phyloP scores from a whole-genome alignment of 1,140 invertebrate species.

The Argopecten irradians region DNA sequence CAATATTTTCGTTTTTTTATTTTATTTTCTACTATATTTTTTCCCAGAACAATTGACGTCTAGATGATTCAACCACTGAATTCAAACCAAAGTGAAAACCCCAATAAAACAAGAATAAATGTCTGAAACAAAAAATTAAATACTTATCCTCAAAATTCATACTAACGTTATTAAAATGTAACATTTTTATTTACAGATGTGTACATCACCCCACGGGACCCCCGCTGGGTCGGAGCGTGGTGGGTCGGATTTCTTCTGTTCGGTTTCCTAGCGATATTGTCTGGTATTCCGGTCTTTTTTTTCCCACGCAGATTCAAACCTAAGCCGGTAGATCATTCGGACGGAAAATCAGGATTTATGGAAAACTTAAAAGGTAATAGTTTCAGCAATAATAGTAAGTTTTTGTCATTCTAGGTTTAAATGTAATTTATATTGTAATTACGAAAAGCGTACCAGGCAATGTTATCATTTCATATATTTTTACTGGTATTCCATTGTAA shows the following conservation, averaged over 20 bases:
- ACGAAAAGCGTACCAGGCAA: no score
- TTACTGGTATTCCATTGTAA: not conserved
- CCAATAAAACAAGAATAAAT: not conserved
- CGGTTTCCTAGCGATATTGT: conserved; percentile 86
- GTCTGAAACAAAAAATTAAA: not conserved
- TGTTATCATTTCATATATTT: no score
- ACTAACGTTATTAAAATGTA: not conserved
- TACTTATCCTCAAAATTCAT: not conserved
- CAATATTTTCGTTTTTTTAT: no score
- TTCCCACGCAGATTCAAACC: conserved; percentile 82
- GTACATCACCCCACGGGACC: conserved; percentile 55
- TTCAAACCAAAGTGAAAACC: not conserved
- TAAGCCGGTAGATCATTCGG: conserved; percentile 49
- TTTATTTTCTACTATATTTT: no score
- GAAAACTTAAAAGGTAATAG: not conserved
- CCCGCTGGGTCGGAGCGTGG: conserved; percentile 92
- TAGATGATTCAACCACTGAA: no score
- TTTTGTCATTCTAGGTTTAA: not conserved
- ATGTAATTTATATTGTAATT: no score
- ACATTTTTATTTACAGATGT: conserved; percentile 55
- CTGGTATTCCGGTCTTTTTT: conserved; percentile 90
- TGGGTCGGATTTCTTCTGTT: conserved; percentile 94
- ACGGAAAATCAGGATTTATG: not conserved
- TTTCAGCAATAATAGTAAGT: not conserved
- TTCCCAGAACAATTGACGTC: no score